These are phyloP conservation scores for Cantharis rufa DNA, from an alignment of 2,888 invertebrate species.

Conservation along the genomic window DNA sequence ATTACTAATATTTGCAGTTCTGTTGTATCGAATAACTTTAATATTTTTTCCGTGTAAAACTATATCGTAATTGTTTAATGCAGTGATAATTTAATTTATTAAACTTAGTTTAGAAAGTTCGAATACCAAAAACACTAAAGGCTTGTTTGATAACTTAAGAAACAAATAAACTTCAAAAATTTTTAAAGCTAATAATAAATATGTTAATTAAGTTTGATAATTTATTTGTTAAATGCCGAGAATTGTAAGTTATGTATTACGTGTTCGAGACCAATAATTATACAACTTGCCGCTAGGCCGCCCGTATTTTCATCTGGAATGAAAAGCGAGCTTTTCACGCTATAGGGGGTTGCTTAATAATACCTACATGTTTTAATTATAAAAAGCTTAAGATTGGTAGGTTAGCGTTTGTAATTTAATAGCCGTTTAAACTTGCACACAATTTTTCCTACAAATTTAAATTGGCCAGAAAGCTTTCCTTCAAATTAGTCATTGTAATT, in stretches of 20 bases:
- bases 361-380: slow-evolving; percentile 26
- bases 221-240: slow-evolving; percentile 34
- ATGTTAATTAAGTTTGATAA: slow-evolving; percentile 34
- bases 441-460: neutral
- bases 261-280: slow-evolving; percentile 36
- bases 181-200: slow-evolving; percentile 27
- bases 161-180: neutral
- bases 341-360: slow-evolving; percentile 17
- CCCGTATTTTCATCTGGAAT: slow-evolving; percentile 24
- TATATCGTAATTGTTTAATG: too few relatives aligned
- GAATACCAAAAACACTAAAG: neutral
- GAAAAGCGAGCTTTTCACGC: slow-evolving; percentile 27
- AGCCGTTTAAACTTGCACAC: neutral
- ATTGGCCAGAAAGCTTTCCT: neutral
- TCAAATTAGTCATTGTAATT: neutral
- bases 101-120: too few relatives aligned
- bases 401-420: slow-evolving; percentile 1
- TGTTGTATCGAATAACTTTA: neutral
- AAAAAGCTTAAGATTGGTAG: slow-evolving; percentile 6
- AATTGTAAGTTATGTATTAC: slow-evolving; percentile 33
- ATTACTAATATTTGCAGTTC: neutral
- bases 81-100: too few relatives aligned
- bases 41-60: neutral
- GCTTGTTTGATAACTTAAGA: neutral
- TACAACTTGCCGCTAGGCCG: slow-evolving; percentile 19